Base-by-base conservation (phyloP, 2,888 invertebrate species). In the Brachycybe producta region DNA sequence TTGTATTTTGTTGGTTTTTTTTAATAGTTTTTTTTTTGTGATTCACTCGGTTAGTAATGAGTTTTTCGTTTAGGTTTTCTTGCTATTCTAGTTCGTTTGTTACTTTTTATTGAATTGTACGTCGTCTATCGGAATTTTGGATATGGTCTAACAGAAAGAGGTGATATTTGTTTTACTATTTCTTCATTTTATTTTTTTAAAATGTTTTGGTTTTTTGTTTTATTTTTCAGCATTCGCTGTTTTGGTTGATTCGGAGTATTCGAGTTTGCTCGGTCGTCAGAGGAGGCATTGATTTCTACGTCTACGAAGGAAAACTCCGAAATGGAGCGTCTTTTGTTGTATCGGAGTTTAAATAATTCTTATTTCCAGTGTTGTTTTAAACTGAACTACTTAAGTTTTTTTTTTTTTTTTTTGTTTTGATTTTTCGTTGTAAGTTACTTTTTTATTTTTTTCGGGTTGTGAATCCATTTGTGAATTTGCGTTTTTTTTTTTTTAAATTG, bases 181-280 rank as follows among this genome's bases (percentile, higher is more conserved):
- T 38, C 21, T 15, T 38, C 15, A n/a, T 36, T 42, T 19, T 42
- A 24, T 40, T 13, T 2, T 39, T 5, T 7, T 17, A 35, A 46
- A 11, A 15, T 38, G 8, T 11, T 38, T 13, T 38, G 7, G 19
- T 13, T 38, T 8, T 38, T 17, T n/a, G n/a, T n/a, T n/a, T n/a
- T n/a, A 24, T 24, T 13, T 47, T 47, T 24, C 17, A 47, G 47
- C 39, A 7, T 47, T 47, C 15, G 47, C 34, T 13, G 28, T 21
- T 39, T 39, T 47, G 39, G 47, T 47, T 5, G 15, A 15, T 26
- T 39, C 36, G 5, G 47, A 47, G 26, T 15, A 27, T n/a, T 39
- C 47, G 7, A 47, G 47, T 47, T 39, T 47, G n/a, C 26, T 47
- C 11, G 47, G 47, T 21, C n/a, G 47, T 27, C 27, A 43, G 13